Evolutionary conservation across 2,888 invertebrate genomes (phyloP), one percentile per base, ranked within the genome.

Genomic region (Drosophila colorata): DNA sequence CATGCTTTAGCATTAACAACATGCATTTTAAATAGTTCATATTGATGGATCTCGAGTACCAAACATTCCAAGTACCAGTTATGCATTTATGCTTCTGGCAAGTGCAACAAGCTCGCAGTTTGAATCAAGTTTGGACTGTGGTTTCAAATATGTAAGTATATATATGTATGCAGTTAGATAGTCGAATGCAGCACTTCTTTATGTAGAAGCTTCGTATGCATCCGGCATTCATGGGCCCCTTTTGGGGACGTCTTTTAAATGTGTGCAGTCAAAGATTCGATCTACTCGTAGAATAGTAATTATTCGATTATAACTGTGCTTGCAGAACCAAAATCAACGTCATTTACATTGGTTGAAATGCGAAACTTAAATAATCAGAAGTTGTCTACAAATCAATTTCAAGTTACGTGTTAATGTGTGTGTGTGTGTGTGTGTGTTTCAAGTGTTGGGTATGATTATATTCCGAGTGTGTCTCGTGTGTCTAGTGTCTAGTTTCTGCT

Each of bases 1-100:
- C 85, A 86, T 89, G 85, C 85, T 89, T 79, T 78, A 83, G 85
- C 84, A 89, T 85, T 75, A 89, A 85, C 85, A 76, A 79, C 80
- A 88, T 83, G 83, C 88, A 86, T 80, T 88, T 68, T 61, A 69
- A 74, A 64, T 77, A 60, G 44, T 65, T 57, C 52, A 31, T 47
- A 47, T 51, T 11, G 25, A 46, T 47, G 41, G 14, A 57, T 56
- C 31, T 69, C 35, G 63, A 43, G 63, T 75, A 63, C 56, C 63
- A 70, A 69, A 58, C 53, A 64, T 64, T 75, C 61, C 72, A 47
- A 55, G 52, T 49, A 44, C 40, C 20, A 41, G 20, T 16, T 41
- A 41, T 20, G 40, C 13, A 16, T 11, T 20, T 41, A 18, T 20
- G 35, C 18, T 53, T 69, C 59, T 73, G 70, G 57, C 53, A 72